Evolutionary conservation across 2,797 vertebrate species (phyloP), one percentile per base, ranked within the genome.

Genomic region (Anguilla pacifica): DNA sequence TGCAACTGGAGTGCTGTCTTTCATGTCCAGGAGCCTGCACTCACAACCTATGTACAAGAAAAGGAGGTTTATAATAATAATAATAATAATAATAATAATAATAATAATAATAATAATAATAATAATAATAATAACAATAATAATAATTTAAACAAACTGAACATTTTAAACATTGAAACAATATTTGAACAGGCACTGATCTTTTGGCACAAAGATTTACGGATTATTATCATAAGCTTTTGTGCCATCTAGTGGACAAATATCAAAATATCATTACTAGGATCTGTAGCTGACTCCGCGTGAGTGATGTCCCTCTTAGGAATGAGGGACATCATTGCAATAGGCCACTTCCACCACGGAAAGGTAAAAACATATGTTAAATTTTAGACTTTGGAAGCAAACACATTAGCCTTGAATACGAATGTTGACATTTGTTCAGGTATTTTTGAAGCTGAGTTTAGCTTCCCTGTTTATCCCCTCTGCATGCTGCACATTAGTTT

Each of bases 371-470:
- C 61, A 6, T 64, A 64, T 64, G 61, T 64, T 64, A 25, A 1
- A 64, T 64, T 64, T 64, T 55, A 22, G 4, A 6, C 17, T 22
- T 64, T 22, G 6, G 61, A 64, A 64, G 25, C 22, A 25, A 64
- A 64, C 19, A 64, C 61, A 64, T 64, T 64, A 22, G 6, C 22
- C 22, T 22, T 19, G 61, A 64, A 64, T 64, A 64, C 22, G 22
- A 64, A 64, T 64, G 61, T n/a, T n/a, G 19, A 7, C 61, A 64
- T 64, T 64, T 64, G 17, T 64, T 64, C 61, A 64, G 17, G 61
- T 22, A 79, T 79, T 79, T 39, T 22, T 82, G 77, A 82, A 82
- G 77, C 39, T 49, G 43, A 82, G 77, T 39, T 82, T 49, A 39
- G 31, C 39, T 43, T 82, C 35, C 25, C n/a, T 28, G 28, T 35